phyloP scores from a whole-genome alignment of 1,140 invertebrate genomes.

The Drosophila prosaltans region DNA sequence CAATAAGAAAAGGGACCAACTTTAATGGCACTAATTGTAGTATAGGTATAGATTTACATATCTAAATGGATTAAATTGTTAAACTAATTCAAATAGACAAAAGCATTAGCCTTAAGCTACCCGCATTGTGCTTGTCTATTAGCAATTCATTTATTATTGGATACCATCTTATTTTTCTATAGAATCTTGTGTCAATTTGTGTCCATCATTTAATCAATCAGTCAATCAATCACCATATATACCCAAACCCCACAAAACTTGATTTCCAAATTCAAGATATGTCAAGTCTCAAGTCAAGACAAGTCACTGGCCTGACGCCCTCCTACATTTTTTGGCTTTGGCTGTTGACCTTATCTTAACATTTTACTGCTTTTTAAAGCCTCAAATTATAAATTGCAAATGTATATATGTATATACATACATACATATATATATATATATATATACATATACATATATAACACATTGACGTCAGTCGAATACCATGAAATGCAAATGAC shows the following conservation, averaged over 20 bases:
- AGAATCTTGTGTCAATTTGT: conserved; percentile 2
- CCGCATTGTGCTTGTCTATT: conserved; percentile 1
- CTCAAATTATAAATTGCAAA: conserved; percentile 40
- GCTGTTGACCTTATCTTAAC: conserved; percentile 50
- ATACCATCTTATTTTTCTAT: neutral
- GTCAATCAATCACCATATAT: neutral
- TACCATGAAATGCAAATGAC: conserved; percentile 40
- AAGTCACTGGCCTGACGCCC: conserved; percentile 51
- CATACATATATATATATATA: neutral
- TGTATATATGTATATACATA: neutral
- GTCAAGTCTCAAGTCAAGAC: conserved; percentile 51
- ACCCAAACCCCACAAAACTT: neutral
- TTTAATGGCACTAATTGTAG: too few species aligned
- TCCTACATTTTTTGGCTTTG: conserved; percentile 37
- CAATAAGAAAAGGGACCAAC: too few species aligned
- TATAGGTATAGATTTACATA: too few species aligned
- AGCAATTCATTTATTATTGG: neutral
- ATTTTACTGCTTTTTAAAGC: conserved; percentile 29
- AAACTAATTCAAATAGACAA: neutral
- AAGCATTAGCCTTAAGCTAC: neutral
- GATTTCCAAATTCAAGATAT: neutral
- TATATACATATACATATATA: neutral
- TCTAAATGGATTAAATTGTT: neutral
- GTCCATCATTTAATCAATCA: conserved; percentile 3
- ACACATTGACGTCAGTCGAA: conserved; percentile 46